Evolutionary conservation across 2,888 invertebrate species (phyloP).

Genomic region (Drosophila conformis): DNA sequence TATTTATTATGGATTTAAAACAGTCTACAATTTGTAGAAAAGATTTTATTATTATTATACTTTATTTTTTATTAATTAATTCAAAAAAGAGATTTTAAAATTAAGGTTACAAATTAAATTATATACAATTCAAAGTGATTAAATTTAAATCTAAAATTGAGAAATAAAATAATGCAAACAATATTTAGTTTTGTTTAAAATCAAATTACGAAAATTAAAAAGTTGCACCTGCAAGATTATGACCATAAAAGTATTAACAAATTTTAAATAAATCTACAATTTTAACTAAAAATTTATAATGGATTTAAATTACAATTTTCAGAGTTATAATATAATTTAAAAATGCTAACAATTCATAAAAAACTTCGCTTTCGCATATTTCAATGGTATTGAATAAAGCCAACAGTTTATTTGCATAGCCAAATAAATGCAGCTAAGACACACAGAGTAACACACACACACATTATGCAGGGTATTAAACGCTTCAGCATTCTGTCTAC

Average conservation of each 20-base stretch:
- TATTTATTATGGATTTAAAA: not conserved
- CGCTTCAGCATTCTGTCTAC: slow-evolving; percentile 1
- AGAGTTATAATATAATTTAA: not conserved
- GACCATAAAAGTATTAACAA: not conserved
- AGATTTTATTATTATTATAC: not conserved
- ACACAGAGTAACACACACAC: no score
- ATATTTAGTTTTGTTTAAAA: not conserved
- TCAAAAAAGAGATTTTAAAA: not conserved
- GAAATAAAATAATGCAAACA: not conserved
- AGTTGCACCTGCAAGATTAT: not conserved
- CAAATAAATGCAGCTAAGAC: not conserved
- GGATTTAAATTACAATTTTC: not conserved
- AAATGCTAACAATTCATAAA: not conserved
- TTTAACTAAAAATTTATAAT: not conserved
- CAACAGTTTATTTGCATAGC: not conserved
- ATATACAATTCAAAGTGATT: not conserved
- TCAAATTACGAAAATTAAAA: not conserved
- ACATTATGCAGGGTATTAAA: slow-evolving; percentile 29
- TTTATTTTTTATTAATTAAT: not conserved
- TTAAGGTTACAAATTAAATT: not conserved
- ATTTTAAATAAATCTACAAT: not conserved
- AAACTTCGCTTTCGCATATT: not conserved
- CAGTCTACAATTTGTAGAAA: not conserved
- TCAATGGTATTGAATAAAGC: not conserved
- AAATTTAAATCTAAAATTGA: not conserved